Evolutionary conservation across 2,113 vertebrate species (phyloP).

Genomic region (Tor tambroides): DNA sequence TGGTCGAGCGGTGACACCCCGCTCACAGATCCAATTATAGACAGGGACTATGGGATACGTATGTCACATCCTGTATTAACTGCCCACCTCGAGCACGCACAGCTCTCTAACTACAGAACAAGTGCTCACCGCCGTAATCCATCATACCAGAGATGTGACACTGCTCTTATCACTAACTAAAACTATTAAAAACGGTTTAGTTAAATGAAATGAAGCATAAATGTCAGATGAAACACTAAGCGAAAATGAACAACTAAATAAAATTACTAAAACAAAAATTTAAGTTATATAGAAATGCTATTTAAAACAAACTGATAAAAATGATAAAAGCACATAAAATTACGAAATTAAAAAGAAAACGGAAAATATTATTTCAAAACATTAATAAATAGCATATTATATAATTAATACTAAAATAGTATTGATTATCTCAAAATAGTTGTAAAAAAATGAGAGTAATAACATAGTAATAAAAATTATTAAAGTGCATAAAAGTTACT

Average conservation of each 20-base stretch:
- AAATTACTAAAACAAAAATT: background rate
- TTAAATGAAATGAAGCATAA: background rate
- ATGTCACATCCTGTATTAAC: background rate
- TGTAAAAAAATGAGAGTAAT: no score
- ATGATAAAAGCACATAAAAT: background rate
- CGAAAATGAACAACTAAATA: background rate
- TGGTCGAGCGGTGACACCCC: slow-evolving; percentile 33
- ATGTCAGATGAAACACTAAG: background rate
- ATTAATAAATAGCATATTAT: no score
- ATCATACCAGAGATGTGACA: background rate
- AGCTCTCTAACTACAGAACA: background rate
- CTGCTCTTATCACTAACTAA: background rate
- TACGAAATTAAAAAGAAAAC: no score
- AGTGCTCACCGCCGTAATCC: background rate
- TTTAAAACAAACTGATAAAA: background rate
- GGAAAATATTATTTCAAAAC: no score
- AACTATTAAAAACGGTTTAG: background rate
- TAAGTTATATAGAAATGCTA: background rate
- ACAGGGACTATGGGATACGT: slow-evolving; percentile 17
- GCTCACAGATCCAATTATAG: slow-evolving; percentile 53
- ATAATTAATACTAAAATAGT: no score
- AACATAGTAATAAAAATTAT: no score
- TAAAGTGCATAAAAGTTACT: no score
- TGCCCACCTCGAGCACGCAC: background rate
- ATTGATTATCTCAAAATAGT: no score